Base-by-base conservation (phyloP, 2,113 vertebrate genomes). In the Onychorhynchus coronatus region DNA sequence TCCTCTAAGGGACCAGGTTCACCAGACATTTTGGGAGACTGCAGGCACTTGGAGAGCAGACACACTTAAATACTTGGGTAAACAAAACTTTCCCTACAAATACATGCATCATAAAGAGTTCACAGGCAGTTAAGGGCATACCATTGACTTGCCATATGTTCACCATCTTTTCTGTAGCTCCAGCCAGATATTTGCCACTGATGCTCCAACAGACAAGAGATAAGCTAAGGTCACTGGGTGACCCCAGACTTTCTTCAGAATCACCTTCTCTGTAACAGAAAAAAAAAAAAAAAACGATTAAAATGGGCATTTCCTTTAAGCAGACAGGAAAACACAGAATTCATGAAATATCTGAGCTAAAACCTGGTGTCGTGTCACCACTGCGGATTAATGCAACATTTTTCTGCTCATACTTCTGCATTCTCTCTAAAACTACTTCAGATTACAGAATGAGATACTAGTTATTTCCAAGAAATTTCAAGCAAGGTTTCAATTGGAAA, bases 101-200 rank as follows among this genome's bases (percentile, higher is more conserved):
- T 8, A 11, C 0, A 0, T 5, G 24, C 3, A 50, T 2, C 22
- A 30, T 20, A 3, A 35, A 30, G 14, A 0, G 8, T 21, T n/a
- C 47, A n/a, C 31, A 20, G 37, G 31, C 15, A 44, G 11, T 3
- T 22, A 28, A 65, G 24, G n/a, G 56, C 97, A 66, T 98, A 99
- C 99, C 99, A 49, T 99, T 99, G 83, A 99, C 99, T 96, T 99
- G 99, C 99, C 99, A 99, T 87, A 99, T 99, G 98, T 99, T 99
- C 92, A 99, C 99, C 97, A 98, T 98, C 95, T 99, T 99, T 80
- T 99, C 99, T 67, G 99, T 98, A 79, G 99, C 99, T 25, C 99
- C 99, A 67, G 99, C 99, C 93, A 99, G 95, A 84, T 99, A 99
- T 79, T 98, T 99, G 46, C 99, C 99, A 59, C 99, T 99, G 84